Evolutionary conservation across 2,113 vertebrate genomes (phyloP).

Genomic region (Ammodytes marinus): DNA sequence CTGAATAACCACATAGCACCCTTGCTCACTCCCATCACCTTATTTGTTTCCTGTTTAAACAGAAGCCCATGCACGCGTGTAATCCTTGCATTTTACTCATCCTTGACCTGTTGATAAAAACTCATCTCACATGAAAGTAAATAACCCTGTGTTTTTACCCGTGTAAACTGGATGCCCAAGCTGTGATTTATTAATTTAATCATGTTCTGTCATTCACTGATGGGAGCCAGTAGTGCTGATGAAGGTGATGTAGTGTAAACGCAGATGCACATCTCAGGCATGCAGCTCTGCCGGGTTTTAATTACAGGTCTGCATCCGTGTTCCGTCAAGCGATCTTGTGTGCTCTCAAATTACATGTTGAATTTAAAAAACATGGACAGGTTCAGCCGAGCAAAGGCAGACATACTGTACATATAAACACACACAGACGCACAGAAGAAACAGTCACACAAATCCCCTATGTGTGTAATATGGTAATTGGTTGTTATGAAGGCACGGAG

Average conservation of each 20-base stretch:
- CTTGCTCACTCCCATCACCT: not conserved
- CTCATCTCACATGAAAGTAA: not conserved
- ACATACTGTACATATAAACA: slow-evolving; percentile 6
- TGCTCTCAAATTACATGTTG: slow-evolving; percentile 53
- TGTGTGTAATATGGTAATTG: slow-evolving; percentile 75
- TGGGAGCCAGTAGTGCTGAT: slow-evolving; percentile 16
- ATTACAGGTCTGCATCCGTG: slow-evolving; percentile 55
- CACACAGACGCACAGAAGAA: slow-evolving; percentile 17
- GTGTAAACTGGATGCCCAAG: not conserved
- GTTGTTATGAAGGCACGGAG: slow-evolving; percentile 63
- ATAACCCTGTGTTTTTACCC: not conserved
- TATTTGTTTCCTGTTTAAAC: slow-evolving; percentile 13
- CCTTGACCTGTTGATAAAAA: not conserved
- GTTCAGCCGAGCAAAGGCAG: slow-evolving; percentile 20
- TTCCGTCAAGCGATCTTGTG: slow-evolving; percentile 40
- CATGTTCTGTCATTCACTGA: slow-evolving; percentile 27
- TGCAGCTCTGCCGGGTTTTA: slow-evolving; percentile 60
- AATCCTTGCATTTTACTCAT: not conserved
- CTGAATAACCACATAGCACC: not conserved
- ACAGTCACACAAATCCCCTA: slow-evolving; percentile 25
- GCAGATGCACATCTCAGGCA: slow-evolving; percentile 28
- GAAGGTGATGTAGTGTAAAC: slow-evolving; percentile 50
- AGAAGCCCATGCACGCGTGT: not conserved
- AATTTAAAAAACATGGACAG: slow-evolving; percentile 59
- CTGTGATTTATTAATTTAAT: slow-evolving; percentile 50